Base-by-base conservation (phyloP, 2,888 invertebrate genomes). In the Folsomia manolachei region DNA sequence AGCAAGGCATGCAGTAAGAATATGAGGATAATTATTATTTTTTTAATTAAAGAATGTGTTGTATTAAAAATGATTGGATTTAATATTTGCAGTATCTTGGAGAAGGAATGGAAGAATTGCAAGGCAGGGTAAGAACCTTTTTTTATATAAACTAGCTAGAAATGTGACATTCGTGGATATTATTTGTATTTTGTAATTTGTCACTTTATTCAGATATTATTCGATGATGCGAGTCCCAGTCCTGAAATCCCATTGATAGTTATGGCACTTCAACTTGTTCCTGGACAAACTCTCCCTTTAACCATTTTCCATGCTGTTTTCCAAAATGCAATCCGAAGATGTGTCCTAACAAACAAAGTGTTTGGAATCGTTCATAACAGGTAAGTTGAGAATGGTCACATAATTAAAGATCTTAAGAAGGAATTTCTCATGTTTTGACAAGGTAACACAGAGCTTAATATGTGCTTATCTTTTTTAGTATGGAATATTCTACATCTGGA, bases 261-360 rank as follows among this genome's bases (percentile, higher is more conserved):
- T 73, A 86, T 88, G 60, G 86, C 88, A 63, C 84, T 92, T 66
- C 87, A 92, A 26, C 83, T 89, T 19, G 89, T 92, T 78, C 93
- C 94, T 7, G 92, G 92, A 1, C 92, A 93, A 84, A 91, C 90
- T 0, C 83, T 94, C 25, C 93, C 93, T 0, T 86, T 94, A 76
- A 88, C 90, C 60, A 85, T 89, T 1, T 85, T 85, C 73, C 84
- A 87, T 71, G 84, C 86, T 39, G 83, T 85, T 26, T 86, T 87
- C 63, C 86, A 88, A 18, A 85, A 87, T 53, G 87, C 90, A 85
- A 84, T 91, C 74, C 84, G 86, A 68, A 84, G 85, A 25, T 87
- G 88, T 74, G 87, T 90, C 27, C 83, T 86, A 56, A 86, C 85
- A 52, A 87, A 89, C 77, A 86, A 87, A 74, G 89, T 89, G 1